Conservation (phyloP, 1,140 invertebrate species). For the Aphidius ervi region DNA sequence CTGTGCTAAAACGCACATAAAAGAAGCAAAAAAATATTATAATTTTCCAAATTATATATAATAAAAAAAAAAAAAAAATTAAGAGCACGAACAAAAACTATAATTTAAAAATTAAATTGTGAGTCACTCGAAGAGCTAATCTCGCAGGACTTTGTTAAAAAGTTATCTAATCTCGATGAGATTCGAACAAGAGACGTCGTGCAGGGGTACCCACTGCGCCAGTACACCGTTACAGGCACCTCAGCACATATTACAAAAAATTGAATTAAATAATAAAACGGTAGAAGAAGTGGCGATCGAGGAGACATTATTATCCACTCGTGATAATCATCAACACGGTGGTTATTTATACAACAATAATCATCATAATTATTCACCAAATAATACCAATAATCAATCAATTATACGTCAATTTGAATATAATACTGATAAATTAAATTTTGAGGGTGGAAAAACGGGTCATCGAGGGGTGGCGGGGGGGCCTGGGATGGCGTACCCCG, state of each 20-base stretch:
- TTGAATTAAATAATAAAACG: constrained; percentile 39
- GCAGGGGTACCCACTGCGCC: constrained; percentile 55
- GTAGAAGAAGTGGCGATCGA: constrained; percentile 22
- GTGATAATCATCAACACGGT: neutral
- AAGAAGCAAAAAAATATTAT: too few relatives aligned
- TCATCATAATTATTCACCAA: constrained; percentile 7
- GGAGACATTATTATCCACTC: neutral
- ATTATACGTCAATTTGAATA: constrained; percentile 35
- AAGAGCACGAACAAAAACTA: too few relatives aligned
- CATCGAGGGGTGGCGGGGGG: constrained; percentile 49
- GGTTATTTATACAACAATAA: neutral
- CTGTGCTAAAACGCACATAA: too few relatives aligned
- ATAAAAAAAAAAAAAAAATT: too few relatives aligned
- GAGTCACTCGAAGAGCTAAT: constrained; percentile 48
- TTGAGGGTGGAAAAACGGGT: constrained; percentile 50
- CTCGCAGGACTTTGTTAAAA: constrained; percentile 46
- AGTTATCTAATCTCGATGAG: constrained; percentile 50
- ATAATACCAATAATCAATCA: neutral
- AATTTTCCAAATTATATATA: too few relatives aligned
- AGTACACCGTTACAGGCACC: constrained; percentile 50
- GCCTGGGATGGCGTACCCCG: constrained; percentile 54
- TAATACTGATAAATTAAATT: constrained; percentile 6
- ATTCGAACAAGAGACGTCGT: constrained; percentile 54
- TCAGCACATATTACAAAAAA: constrained; percentile 28
- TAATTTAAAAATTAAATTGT: constrained; percentile 19